Evolutionary conservation across 1,140 invertebrate species (phyloP), one percentile per base, ranked within the genome.

Genomic region (Bombus polaris): DNA sequence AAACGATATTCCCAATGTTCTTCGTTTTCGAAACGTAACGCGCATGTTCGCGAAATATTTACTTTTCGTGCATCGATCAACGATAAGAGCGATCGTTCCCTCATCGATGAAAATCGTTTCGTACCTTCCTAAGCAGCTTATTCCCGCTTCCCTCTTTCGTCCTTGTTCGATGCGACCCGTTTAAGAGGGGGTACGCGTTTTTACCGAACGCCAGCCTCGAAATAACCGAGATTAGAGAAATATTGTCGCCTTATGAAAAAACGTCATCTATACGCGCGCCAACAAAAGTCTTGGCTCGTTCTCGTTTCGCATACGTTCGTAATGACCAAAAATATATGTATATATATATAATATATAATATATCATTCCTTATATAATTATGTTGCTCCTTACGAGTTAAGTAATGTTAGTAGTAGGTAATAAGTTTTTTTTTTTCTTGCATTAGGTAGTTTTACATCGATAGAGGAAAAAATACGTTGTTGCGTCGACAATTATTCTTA

Each of bases 271-370:
- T 90, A 88, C 90, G 91, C 92, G 90, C 89, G 93, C 93, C 92
- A 94, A 93, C 87, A 94, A 94, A 94, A 94, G 90, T 91, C 88
- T 94, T 94, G 93, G 93, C 92, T 92, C 90, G 89, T 91, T 91
- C 89, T 91, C 92, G 89, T 85, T 93, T 90, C 92, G 92, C 92
- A 94, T 93, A 92, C 91, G 93, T 93, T 93, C 92, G 94, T 94
- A 94, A 95, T 95, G 94, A 95, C 94, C 94, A 95, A 95, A 95
- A 95, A 95, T 95, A 95, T 95, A 95, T 95, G 91, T 95, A 93
- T 93, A 92, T 93, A 89, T 65, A 66, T 66, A 66, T 92, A 90
- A 91, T 93, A 93, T 94, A 93, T 93, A 93, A 94, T 93, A 94
- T 95, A 93, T 94, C 92, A 93, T 93, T 93, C 92, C 90, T 94